Conservation (phyloP, 2,797 vertebrate genomes). For the Schizopygopsis pylzovi region DNA sequence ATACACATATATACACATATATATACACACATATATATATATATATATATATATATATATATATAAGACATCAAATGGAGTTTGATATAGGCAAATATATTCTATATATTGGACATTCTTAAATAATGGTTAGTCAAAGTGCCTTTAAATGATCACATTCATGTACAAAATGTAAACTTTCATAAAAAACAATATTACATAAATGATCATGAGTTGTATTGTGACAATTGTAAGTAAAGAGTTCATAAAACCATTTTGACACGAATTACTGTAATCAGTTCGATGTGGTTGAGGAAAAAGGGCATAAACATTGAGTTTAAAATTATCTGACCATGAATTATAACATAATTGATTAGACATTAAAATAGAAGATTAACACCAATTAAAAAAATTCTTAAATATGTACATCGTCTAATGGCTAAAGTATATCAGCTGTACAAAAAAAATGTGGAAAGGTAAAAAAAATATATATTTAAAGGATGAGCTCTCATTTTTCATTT, state of each 20-base stretch:
- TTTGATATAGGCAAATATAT: not conserved
- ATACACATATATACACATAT: no score
- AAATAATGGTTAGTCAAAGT: not conserved
- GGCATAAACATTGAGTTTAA: not conserved
- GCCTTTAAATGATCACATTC: not conserved
- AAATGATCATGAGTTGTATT: not conserved
- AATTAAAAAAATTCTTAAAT: not conserved
- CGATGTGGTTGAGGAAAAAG: not conserved
- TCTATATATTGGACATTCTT: not conserved
- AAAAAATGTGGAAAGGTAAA: not conserved
- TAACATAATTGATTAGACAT: not conserved
- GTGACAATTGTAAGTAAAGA: not conserved
- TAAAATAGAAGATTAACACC: not conserved
- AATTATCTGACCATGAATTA: not conserved
- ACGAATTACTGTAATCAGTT: not conserved
- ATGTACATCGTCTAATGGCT: not conserved
- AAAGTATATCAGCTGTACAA: not conserved
- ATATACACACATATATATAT: no score
- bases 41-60: no score
- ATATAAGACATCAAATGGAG: not conserved
- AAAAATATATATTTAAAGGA: not conserved
- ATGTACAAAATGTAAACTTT: not conserved
- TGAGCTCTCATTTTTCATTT: slow-evolving; percentile 7
- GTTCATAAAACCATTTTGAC: not conserved
- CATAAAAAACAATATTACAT: not conserved